Evolutionary conservation across 2,797 vertebrate species (phyloP).

Genomic region (Lates japonicus): DNA sequence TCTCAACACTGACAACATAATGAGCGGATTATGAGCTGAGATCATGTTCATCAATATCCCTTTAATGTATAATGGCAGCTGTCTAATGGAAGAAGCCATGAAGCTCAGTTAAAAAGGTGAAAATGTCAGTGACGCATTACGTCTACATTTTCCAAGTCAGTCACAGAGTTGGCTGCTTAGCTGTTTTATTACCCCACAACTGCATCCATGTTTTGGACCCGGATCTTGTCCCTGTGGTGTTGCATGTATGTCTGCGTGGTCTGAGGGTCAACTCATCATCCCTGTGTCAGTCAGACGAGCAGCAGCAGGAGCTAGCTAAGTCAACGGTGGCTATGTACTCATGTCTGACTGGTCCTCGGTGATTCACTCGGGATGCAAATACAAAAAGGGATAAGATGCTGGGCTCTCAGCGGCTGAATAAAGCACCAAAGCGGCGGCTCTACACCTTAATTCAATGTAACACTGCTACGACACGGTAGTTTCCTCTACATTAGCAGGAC

Average conservation of each 20-base stretch:
- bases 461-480: background rate
- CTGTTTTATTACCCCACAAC: constrained; percentile 4
- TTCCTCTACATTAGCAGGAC: background rate
- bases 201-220: constrained; percentile 43
- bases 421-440: constrained; percentile 15
- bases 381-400: constrained; percentile 65
- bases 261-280: background rate
- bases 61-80: background rate
- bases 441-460: background rate
- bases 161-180: constrained; percentile 35
- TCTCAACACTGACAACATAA: background rate
- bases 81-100: background rate
- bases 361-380: constrained; percentile 77
- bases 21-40: background rate
- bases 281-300: constrained; percentile 34
- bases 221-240: constrained; percentile 17
- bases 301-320: constrained; percentile 50
- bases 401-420: constrained; percentile 14
- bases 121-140: constrained; percentile 77
- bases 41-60: constrained; percentile 8
- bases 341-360: constrained; percentile 75
- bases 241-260: constrained; percentile 1
- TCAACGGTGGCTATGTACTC: constrained; percentile 55
- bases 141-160: constrained; percentile 53
- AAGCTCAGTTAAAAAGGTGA: constrained; percentile 44